These are phyloP conservation scores for Arctopsyche grandis DNA, from an alignment of 1,140 invertebrate species.

Conservation along the genomic window DNA sequence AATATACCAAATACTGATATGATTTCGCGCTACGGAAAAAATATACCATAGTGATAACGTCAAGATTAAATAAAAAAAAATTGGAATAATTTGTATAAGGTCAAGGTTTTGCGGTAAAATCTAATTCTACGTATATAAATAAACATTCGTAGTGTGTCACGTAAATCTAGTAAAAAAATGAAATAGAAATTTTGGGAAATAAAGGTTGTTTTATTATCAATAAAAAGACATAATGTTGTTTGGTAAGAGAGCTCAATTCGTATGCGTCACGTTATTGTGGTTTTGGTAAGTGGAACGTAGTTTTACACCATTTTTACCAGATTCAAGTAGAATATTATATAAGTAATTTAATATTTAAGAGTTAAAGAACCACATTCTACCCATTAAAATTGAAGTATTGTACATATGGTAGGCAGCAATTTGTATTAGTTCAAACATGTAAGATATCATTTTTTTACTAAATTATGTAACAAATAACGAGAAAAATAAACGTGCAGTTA, in stretches of 20 bases:
- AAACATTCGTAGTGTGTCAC: slow-evolving; percentile 5
- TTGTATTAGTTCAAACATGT: not conserved
- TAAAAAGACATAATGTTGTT: not conserved
- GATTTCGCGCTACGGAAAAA: not conserved
- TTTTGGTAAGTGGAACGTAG: not conserved
- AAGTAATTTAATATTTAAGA: not conserved
- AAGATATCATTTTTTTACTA: not conserved
- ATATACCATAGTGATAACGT: not conserved
- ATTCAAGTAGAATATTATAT: not conserved
- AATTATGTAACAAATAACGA: not conserved
- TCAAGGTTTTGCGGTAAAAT: not conserved
- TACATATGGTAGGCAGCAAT: too few species aligned
- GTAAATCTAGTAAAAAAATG: slow-evolving; percentile 15
- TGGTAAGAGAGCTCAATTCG: not conserved
- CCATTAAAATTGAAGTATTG: too few species aligned
- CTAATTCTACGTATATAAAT: not conserved
- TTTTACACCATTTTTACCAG: too few species aligned
- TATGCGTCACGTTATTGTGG: slow-evolving; percentile 25
- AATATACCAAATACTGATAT: not conserved
- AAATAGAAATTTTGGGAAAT: not conserved
- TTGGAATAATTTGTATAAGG: slow-evolving; percentile 8
- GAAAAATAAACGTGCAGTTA: not conserved
- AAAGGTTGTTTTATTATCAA: slow-evolving; percentile 8
- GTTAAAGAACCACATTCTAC: not conserved
- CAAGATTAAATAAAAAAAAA: not conserved